phyloP scores from a whole-genome alignment of 2,113 vertebrate genomes.

The Coryphaenoides rupestris region DNA sequence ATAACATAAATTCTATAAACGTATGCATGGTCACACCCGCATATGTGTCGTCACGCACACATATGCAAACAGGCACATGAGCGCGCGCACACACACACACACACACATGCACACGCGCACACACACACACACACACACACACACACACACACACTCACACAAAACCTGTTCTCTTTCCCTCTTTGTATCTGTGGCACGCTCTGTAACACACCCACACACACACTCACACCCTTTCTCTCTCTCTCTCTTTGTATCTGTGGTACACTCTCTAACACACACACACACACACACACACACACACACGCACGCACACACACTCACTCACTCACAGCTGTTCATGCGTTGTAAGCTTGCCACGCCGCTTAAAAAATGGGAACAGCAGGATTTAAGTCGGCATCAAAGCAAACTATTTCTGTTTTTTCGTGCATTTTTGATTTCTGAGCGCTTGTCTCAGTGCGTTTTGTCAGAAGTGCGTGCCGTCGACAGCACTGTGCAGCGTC shows the following conservation, averaged over 20 bases:
- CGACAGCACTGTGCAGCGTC: not conserved
- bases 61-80: too few species aligned
- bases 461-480: constrained; percentile 9
- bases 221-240: not conserved
- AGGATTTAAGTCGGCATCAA: constrained; percentile 26
- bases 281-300: not conserved
- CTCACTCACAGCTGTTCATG: too few species aligned
- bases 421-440: constrained; percentile 6
- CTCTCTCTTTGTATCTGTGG: not conserved
- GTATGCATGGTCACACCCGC: not conserved
- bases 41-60: too few species aligned
- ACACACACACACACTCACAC: too few species aligned
- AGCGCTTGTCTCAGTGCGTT: constrained; percentile 8
- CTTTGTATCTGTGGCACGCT: too few species aligned
- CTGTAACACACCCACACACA: too few species aligned
- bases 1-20: too few species aligned
- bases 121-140: not conserved
- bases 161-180: too few species aligned
- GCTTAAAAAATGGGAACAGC: constrained; percentile 14
- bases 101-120: too few species aligned
- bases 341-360: not conserved
- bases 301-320: not conserved
- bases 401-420: constrained; percentile 15
- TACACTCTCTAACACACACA: not conserved
- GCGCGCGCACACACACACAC: constrained; percentile 10